Percentiles rank a stretch among this genome's conserved stretches.
Evolutionary conservation across 2,888 invertebrate species (phyloP).

Genomic region (Cantharis flavilabris): DNA sequence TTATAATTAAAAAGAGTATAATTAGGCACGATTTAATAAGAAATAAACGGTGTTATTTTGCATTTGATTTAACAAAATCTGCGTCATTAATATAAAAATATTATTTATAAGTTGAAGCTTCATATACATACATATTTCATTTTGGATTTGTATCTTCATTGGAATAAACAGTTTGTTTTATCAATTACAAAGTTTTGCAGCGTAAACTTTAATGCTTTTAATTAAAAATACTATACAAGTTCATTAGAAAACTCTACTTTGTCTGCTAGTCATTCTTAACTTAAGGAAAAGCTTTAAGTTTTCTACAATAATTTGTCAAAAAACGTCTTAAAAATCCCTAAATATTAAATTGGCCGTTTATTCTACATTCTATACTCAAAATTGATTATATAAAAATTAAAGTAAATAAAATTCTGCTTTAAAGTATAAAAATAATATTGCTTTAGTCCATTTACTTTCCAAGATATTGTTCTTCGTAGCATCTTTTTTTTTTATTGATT

Average conservation of each 20-base stretch:
- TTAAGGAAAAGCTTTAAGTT: no score
- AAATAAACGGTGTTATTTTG: neutral
- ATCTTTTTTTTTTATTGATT: no score
- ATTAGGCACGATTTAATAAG: constrained; percentile 4
- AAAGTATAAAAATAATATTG: no score
- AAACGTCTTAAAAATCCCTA: no score
- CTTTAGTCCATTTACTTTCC: no score
- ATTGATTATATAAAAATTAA: no score
- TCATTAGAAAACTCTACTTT: neutral
- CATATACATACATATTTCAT: neutral
- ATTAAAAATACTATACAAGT: neutral
- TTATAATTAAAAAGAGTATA: constrained; percentile 22
- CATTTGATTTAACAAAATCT: neutral
- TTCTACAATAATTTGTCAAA: no score
- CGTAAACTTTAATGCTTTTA: neutral
- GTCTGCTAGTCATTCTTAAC: no score
- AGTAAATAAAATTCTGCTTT: no score
- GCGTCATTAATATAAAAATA: neutral
- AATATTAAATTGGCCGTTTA: no score
- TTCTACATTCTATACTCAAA: no score
- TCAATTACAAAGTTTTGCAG: neutral
- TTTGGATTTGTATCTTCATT: neutral
- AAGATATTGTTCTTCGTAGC: no score
- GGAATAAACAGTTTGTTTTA: neutral
- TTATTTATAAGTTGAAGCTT: neutral